phyloP scores from a whole-genome alignment of 2,888 invertebrate species.

The Ceraclea dissimilis region DNA sequence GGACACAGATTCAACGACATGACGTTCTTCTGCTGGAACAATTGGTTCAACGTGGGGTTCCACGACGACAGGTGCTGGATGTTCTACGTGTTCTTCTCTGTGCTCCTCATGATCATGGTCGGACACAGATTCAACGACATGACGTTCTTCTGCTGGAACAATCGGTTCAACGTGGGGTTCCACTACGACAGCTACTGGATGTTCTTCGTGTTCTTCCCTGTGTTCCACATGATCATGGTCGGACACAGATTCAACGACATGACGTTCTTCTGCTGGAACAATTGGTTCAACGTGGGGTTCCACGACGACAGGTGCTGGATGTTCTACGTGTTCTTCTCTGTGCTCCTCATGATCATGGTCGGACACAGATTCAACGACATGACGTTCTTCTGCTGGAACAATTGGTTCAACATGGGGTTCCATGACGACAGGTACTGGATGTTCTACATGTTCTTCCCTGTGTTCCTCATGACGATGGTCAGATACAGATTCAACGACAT shows the following conservation, averaged over 20 bases:
- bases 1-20: too few relatives aligned
- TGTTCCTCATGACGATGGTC: too few relatives aligned
- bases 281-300: background rate
- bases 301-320: background rate
- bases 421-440: too few relatives aligned
- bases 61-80: background rate
- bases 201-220: background rate
- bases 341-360: background rate
- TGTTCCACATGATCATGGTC: background rate
- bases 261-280: background rate
- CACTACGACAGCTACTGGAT: background rate
- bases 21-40: background rate
- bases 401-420: too few relatives aligned
- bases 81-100: background rate
- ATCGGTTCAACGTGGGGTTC: background rate
- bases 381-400: too few relatives aligned
- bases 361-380: background rate
- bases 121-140: background rate
- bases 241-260: background rate
- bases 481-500: too few relatives aligned
- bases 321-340: background rate
- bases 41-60: background rate
- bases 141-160: background rate
- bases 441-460: too few relatives aligned
- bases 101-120: background rate